Evolutionary conservation across 2,113 vertebrate genomes (phyloP).

Genomic region (Malurus melanocephalus): DNA sequence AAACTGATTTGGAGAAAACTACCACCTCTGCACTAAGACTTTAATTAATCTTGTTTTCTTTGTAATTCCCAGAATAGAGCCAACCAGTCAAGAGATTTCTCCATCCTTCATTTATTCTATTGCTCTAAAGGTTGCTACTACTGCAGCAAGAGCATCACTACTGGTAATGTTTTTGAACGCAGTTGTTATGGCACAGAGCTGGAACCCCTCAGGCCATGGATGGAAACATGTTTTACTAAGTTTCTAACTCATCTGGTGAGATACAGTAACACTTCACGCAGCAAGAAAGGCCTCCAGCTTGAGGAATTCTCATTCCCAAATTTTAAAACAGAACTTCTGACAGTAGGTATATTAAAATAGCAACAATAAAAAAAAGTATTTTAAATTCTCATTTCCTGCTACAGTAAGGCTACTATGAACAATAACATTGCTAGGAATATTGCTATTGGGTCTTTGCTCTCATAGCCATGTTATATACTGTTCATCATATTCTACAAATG

Average conservation of each 20-base stretch:
- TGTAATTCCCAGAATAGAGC: not conserved
- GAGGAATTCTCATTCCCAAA: not conserved
- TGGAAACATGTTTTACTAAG: not conserved
- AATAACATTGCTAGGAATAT: not conserved
- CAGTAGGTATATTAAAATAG: not conserved
- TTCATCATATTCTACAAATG: not conserved
- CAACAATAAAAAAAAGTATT: not conserved
- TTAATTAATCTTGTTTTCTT: not conserved
- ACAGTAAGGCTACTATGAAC: not conserved
- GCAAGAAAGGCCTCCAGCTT: not conserved
- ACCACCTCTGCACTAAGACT: not conserved
- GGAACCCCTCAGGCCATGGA: not conserved
- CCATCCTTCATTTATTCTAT: not conserved
- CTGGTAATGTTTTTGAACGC: not conserved
- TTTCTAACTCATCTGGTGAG: not conserved
- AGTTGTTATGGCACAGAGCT: fast-evolving
- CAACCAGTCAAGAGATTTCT: not conserved
- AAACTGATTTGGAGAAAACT: not conserved
- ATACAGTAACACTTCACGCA: not conserved
- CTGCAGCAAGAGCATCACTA: not conserved
- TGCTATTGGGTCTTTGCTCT: not conserved
- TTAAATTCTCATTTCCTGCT: not conserved
- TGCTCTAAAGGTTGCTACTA: not conserved
- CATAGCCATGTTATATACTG: fast-evolving
- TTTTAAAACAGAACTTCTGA: not conserved